A percentile compares a stretch with the other conserved stretches of the same genome.
Evolutionary conservation across 2,797 vertebrate species (phyloP).

Genomic region (Chelmon rostratus): DNA sequence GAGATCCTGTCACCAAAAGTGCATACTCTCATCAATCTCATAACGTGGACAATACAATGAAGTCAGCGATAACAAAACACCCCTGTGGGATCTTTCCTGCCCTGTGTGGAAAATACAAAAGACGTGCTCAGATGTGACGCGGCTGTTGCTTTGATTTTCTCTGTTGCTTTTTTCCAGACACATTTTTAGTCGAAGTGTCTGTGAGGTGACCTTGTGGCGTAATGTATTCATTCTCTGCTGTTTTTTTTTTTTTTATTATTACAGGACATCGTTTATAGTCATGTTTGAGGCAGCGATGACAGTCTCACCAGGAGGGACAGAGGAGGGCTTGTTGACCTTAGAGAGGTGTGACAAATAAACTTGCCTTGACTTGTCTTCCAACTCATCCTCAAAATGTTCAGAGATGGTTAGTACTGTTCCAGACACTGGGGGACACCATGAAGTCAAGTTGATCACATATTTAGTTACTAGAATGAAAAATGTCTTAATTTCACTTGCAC

Average conservation of each 20-base stretch:
- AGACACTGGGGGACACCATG: neutral
- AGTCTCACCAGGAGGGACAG: neutral
- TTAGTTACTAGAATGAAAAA: too few species aligned
- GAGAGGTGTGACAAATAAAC: neutral
- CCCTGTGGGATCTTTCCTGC: slow-evolving; percentile 5
- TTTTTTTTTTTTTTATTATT: neutral
- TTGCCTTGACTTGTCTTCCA: neutral
- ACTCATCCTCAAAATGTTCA: neutral
- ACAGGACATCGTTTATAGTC: neutral
- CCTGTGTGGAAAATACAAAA: slow-evolving; percentile 23
- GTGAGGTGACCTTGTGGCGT: neutral
- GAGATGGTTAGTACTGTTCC: neutral
- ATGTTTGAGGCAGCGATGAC: neutral
- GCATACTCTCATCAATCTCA: slow-evolving; percentile 55
- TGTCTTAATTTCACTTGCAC: neutral
- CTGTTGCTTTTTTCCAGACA: neutral
- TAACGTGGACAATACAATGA: slow-evolving; percentile 45
- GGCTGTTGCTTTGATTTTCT: slow-evolving; percentile 5
- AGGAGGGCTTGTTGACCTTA: neutral
- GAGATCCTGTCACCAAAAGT: slow-evolving; percentile 60
- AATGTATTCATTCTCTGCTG: neutral
- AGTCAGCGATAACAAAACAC: slow-evolving; percentile 39
- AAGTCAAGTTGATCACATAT: neutral
- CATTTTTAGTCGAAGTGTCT: neutral
- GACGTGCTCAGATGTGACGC: neutral